Percentiles rank a stretch among this genome's conserved stretches.
Evolutionary conservation across 1,140 invertebrate genomes (phyloP).

Genomic region (Rhynchophorus ferrugineus): DNA sequence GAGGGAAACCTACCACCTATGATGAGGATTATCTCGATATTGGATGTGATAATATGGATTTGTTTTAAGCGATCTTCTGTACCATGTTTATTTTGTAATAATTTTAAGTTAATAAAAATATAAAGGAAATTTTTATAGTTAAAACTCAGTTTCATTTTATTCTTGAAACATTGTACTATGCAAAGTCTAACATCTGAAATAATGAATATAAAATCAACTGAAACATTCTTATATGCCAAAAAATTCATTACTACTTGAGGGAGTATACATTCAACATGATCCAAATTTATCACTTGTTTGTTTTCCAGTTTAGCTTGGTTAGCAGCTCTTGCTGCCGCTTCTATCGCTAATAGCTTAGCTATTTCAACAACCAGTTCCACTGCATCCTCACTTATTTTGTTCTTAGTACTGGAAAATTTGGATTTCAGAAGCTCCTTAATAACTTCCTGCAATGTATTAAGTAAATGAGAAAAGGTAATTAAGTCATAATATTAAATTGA

Average conservation of each 20-base stretch:
- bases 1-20: slow-evolving; percentile 40
- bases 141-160: not conserved
- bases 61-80: slow-evolving; percentile 45
- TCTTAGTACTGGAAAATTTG: slow-evolving; percentile 36
- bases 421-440: slow-evolving; percentile 36
- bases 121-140: not conserved
- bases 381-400: slow-evolving; percentile 37
- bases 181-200: not conserved
- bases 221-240: not conserved
- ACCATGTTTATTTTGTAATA: not conserved
- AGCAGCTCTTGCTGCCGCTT: slow-evolving; percentile 42
- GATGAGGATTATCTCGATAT: slow-evolving; percentile 66
- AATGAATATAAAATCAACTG: not conserved
- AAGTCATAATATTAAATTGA: too few relatives aligned
- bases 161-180: not conserved
- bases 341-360: slow-evolving; percentile 43
- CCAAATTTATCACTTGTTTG: slow-evolving; percentile 24
- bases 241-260: slow-evolving; percentile 30
- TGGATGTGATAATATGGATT: slow-evolving; percentile 61
- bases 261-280: slow-evolving; percentile 29
- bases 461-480: too few relatives aligned
- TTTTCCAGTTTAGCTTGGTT: slow-evolving; percentile 42
- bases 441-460: slow-evolving; percentile 31
- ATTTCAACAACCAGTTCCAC: slow-evolving; percentile 41
- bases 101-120: not conserved